These are phyloP conservation scores for Heliothis subflexa DNA, from an alignment of 1,140 invertebrate genomes.

Conservation along the genomic window DNA sequence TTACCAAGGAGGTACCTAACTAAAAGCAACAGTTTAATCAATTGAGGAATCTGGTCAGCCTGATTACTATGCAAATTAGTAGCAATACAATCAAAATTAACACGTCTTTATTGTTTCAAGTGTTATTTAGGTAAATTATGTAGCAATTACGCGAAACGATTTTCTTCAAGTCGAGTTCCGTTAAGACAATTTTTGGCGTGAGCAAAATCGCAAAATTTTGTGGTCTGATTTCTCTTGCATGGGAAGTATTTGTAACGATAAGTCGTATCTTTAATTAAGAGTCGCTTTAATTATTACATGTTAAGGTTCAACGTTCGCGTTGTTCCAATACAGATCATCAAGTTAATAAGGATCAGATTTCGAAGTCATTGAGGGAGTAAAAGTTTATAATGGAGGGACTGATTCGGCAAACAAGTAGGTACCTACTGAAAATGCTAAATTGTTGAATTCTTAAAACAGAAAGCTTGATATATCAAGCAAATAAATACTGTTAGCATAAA, in stretches of 20 bases:
- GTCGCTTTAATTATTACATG: conserved; percentile 36
- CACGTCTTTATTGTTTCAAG: not conserved
- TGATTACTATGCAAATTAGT: conserved; percentile 4
- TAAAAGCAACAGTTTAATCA: not conserved
- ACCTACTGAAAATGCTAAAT: no score
- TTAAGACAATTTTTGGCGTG: conserved; percentile 14
- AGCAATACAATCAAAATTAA: conserved; percentile 16
- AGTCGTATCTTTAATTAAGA: conserved; percentile 45
- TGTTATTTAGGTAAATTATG: not conserved
- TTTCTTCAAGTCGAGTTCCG: conserved; percentile 18
- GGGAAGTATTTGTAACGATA: conserved; percentile 30
- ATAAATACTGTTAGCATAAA: no score
- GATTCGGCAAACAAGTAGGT: no score
- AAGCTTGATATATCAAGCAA: no score
- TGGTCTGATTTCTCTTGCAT: conserved; percentile 42
- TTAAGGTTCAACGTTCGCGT: no score
- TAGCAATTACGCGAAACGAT: not conserved
- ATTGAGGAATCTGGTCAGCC: not conserved
- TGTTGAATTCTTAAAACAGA: no score
- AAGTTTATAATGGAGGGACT: no score
- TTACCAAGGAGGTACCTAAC: not conserved
- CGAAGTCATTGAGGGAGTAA: no score
- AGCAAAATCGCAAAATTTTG: conserved; percentile 31
- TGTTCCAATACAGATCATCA: no score
- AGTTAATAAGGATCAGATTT: no score